Base-by-base conservation (phyloP, 2,888 invertebrate species). In the Archaeoteleia sp. region DNA sequence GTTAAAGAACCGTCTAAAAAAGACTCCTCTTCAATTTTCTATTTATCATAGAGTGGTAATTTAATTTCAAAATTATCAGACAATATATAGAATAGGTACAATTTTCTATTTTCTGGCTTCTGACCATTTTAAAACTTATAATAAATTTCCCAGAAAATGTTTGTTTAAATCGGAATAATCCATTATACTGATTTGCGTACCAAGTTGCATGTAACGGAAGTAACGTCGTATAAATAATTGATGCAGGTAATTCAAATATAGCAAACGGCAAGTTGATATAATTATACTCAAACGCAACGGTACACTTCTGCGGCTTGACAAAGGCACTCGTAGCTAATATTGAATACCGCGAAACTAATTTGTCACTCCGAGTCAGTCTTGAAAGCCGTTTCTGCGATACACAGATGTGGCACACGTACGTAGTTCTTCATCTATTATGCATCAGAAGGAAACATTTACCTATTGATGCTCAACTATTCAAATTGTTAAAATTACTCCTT, bases 401-500 rank as follows among this genome's bases (percentile, higher is more conserved):
- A 32, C 51, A 43, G 51, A 51, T 45, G 51, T 51, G 5, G 40
- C 60, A 39, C 51, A 23, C 49, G 15, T 39, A 37, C 32, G 5
- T 15, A 53, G 45, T 61, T 53, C 45, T 61, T 53, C 61, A 53
- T 61, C 61, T 53, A 61, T 61, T 51, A 61, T 61, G 53, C 46
- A 61, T 61, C 35, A 53, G 51, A 46, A 46, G 51, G 45, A 45
- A 45, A 40, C 45, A 40, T 14, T 46, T 45, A 39, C 42, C 27
- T 5, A 53, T 61, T 53, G 61, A 43, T 43, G 13, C 30, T 9
- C 29, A 34, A 46, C 53, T 53, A 51, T 53, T 61, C 32, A 20
- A 40, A 45, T 35, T 37, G 32, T 42, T 53, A 39, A 53, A 61
- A 53, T 46, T 40, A 20, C 29, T 37, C 6, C 32, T n/a, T 39